These are phyloP conservation scores for Todus mexicanus DNA, from an alignment of 2,797 vertebrate species.

Conservation along the genomic window DNA sequence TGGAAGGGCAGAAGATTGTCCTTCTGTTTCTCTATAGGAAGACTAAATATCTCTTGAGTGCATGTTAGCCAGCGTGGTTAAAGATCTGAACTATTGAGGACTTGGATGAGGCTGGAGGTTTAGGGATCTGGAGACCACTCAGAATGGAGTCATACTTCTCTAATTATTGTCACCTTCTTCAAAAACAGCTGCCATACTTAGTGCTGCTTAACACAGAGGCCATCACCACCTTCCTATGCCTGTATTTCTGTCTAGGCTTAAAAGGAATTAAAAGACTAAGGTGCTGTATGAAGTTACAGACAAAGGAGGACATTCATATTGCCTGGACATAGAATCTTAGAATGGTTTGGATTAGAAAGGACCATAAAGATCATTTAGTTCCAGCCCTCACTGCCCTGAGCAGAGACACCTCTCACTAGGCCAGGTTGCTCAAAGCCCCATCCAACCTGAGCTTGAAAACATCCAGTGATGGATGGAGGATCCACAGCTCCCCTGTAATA, in stretches of 20 bases:
- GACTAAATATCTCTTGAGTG: background rate
- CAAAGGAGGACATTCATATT: background rate
- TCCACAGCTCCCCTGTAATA: background rate
- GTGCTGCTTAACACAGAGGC: background rate
- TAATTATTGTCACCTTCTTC: background rate
- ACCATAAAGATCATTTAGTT: too few relatives aligned
- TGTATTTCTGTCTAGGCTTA: background rate
- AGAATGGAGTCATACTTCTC: background rate
- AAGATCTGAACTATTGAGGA: background rate
- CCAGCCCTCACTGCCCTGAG: too few relatives aligned
- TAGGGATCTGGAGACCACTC: background rate
- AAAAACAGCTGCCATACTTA: background rate
- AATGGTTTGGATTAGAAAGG: too few relatives aligned
- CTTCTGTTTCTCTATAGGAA: background rate
- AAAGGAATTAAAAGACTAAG: background rate
- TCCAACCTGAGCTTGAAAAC: too few relatives aligned
- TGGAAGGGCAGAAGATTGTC: background rate
- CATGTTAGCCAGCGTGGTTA: background rate
- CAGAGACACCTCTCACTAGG: too few relatives aligned
- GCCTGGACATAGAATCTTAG: too few relatives aligned
- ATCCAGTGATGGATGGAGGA: too few relatives aligned
- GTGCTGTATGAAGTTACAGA: background rate
- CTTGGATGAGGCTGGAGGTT: background rate
- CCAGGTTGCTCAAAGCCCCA: too few relatives aligned
- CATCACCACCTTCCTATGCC: background rate